Evolutionary conservation across 2,113 vertebrate genomes (phyloP).

Genomic region (Lethenteron camtschaticum): DNA sequence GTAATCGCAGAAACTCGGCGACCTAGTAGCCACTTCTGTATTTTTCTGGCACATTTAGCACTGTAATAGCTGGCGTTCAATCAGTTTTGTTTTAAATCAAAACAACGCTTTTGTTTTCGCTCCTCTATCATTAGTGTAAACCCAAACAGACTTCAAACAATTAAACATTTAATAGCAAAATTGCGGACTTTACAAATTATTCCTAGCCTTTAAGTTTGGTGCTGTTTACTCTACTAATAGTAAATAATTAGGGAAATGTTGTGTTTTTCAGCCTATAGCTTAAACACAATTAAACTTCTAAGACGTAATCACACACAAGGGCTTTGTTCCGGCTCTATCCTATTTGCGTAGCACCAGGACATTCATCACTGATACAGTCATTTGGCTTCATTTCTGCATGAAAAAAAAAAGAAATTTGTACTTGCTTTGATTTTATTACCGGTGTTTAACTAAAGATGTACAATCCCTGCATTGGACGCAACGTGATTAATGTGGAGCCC

Average conservation of each 20-base stretch:
- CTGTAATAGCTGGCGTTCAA: not conserved
- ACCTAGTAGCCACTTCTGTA: conserved; percentile 3
- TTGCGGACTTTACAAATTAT: too few relatives aligned
- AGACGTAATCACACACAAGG: too few relatives aligned
- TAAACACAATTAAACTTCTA: not conserved
- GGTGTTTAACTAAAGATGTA: too few relatives aligned
- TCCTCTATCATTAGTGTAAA: not conserved
- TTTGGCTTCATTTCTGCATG: too few relatives aligned
- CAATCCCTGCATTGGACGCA: too few relatives aligned
- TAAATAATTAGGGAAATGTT: not conserved
- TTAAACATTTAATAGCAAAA: not conserved
- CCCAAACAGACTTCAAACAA: conserved; percentile 4
- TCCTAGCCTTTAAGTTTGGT: too few relatives aligned
- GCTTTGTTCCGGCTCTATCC: too few relatives aligned
- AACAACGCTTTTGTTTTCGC: conserved; percentile 1
- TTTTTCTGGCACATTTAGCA: conserved; percentile 5
- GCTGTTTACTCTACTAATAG: not conserved
- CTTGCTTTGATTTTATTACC: too few relatives aligned
- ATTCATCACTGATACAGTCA: too few relatives aligned
- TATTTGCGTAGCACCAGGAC: too few relatives aligned
- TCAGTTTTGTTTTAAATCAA: conserved; percentile 2
- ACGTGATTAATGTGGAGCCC: too few relatives aligned
- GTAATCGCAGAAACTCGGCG: not conserved
- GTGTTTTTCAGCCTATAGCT: not conserved
- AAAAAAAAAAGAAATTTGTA: too few relatives aligned